Evolutionary conservation across 2,888 invertebrate genomes (phyloP), one percentile per base, ranked within the genome.

Genomic region (Tenthredo mesomela): DNA sequence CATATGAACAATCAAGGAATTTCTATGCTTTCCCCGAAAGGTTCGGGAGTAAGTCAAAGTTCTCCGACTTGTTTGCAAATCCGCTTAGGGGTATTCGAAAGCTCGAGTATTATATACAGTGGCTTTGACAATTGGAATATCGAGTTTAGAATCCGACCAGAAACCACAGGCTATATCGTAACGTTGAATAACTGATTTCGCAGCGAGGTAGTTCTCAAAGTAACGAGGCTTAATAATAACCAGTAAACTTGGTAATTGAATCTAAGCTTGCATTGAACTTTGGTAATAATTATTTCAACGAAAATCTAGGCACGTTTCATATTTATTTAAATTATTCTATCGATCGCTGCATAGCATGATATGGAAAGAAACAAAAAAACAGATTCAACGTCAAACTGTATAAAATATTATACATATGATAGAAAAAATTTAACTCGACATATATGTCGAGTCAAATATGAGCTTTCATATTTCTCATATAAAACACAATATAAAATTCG

Each of bases 51-150:
- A n/a, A n/a, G 21, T 73, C 73, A 9, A 73, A 73, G 73, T 73
- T 73, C n/a, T 73, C 21, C 6, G n/a, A 10, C 77, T 10, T 12
- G 54, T 25, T 54, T 18, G 15, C 47, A 47, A 77, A 77, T 47
- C 77, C 54, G 77, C 50, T 77, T 33, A 77, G 29, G 54, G 77
- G 25, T 77, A 15, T 33, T 50, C 29, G 33, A 73, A 40, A 40
- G 43, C 43, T 12, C 25, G 15, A 1, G 18, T 50, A n/a, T n/a
- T n/a, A n/a, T n/a, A 29, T 54, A 15, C 9, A 77, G 54, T n/a
- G 29, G 9, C 6, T 29, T 15, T 50, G 18, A 25, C 77, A 29
- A 54, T 77, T 33, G 18, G 77, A 77, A 54, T 77, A 54, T 54
- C 54, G 33, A 12, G 73, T 54, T 77, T n/a, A 50, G 29, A 25